Evolutionary conservation across 1,140 invertebrate species (phyloP).

Genomic region (Aphaenogaster ashmeadi): DNA sequence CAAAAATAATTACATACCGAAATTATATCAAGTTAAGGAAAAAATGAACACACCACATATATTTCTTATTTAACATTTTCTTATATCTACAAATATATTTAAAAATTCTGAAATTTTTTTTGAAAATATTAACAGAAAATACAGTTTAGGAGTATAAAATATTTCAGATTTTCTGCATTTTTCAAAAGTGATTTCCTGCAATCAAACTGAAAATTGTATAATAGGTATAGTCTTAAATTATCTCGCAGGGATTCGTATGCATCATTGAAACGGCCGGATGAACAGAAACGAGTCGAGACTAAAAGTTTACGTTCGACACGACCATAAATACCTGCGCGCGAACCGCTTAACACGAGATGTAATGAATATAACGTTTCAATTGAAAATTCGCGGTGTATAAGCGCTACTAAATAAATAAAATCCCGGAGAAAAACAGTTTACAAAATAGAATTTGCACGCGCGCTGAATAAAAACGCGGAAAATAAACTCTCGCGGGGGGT

Average conservation of each 20-base stretch:
- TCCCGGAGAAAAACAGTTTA: slow-evolving; percentile 7
- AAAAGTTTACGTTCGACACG: slow-evolving; percentile 32
- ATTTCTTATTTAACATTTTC: background rate
- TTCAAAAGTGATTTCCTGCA: background rate
- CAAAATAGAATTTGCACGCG: slow-evolving; percentile 28
- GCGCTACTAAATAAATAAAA: slow-evolving; percentile 38
- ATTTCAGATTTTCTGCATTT: background rate
- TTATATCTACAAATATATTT: background rate
- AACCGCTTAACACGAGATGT: slow-evolving; percentile 27
- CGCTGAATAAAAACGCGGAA: slow-evolving; percentile 29
- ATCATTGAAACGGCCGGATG: slow-evolving; percentile 38
- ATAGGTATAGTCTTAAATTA: background rate
- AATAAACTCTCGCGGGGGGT: background rate
- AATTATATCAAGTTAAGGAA: background rate
- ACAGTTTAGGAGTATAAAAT: background rate
- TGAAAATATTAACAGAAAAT: background rate
- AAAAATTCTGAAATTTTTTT: background rate
- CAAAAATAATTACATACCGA: background rate
- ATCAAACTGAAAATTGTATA: background rate
- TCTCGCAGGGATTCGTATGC: slow-evolving; percentile 15
- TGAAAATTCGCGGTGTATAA: slow-evolving; percentile 31
- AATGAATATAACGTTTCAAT: slow-evolving; percentile 54
- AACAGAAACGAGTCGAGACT: background rate
- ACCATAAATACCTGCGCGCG: slow-evolving; percentile 24
- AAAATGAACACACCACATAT: slow-evolving; percentile 6